phyloP scores from a whole-genome alignment of 1,140 invertebrate genomes.

The Bombus sibiricus region DNA sequence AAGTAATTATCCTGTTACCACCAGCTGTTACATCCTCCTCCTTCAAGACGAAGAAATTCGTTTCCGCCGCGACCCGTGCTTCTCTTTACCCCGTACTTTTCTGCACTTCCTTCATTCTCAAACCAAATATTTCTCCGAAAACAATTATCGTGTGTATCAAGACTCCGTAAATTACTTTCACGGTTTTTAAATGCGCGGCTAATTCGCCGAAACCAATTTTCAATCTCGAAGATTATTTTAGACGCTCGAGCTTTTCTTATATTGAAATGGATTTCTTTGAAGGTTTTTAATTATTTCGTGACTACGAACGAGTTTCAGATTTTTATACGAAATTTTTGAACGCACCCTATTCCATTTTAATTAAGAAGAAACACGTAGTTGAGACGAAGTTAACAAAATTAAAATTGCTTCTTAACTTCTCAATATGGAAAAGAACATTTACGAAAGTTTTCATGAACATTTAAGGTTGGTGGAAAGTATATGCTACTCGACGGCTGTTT shows the following conservation, averaged over 20 bases:
- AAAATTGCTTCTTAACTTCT: background rate
- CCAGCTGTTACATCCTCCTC: slow-evolving; percentile 54
- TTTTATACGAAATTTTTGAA: too few species aligned
- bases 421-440: background rate
- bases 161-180: background rate
- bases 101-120: too few species aligned
- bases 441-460: background rate
- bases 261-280: background rate
- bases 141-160: slow-evolving; percentile 38
- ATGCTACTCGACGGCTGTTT: background rate
- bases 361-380: too few species aligned
- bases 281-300: background rate
- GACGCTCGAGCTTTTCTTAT: background rate
- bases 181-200: background rate
- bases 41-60: slow-evolving; percentile 55
- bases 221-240: background rate
- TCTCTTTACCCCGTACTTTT: too few species aligned
- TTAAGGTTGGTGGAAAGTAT: background rate
- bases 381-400: background rate
- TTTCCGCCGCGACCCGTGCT: slow-evolving; percentile 27
- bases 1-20: slow-evolving; percentile 64
- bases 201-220: slow-evolving; percentile 3
- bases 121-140: slow-evolving; percentile 5
- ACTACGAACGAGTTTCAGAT: too few species aligned
- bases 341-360: too few species aligned